A percentile compares a stretch with the other conserved stretches of the same genome.
These are phyloP conservation scores for Clarias pachynema DNA, from an alignment of 2,797 vertebrate genomes.

Conservation along the genomic window DNA sequence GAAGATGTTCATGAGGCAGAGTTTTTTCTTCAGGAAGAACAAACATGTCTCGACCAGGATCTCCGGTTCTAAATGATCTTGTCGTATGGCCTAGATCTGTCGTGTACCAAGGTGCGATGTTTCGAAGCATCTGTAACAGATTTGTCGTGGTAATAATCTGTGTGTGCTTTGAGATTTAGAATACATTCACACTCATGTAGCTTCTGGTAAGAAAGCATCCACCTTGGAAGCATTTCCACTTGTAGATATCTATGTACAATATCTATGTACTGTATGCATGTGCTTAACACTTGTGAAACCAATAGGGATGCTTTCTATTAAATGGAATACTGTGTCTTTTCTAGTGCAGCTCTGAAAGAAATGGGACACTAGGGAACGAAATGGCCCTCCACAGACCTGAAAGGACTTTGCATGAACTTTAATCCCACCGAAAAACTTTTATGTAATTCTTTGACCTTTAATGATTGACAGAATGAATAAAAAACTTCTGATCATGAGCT, in stretches of 20 bases:
- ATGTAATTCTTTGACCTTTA: not conserved
- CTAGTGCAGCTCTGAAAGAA: conserved; percentile 13
- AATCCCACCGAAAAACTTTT: not conserved
- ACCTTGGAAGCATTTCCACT: not conserved
- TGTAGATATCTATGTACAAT: no score
- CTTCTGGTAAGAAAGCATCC: not conserved
- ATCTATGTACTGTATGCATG: not conserved
- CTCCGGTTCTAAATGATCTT: not conserved
- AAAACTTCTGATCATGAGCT: not conserved
- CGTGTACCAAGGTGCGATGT: not conserved
- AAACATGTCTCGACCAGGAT: not conserved
- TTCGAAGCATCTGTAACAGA: not conserved
- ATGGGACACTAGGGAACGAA: not conserved
- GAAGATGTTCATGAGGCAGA: not conserved
- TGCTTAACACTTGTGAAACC: not conserved
- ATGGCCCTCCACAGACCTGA: not conserved
- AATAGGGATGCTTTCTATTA: not conserved
- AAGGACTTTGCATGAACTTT: conserved; percentile 1
- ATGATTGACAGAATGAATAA: not conserved
- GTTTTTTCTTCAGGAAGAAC: not conserved
- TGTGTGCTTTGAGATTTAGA: not conserved
- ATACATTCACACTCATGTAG: not conserved
- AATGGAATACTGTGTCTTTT: conserved; percentile 12
- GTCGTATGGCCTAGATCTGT: not conserved
- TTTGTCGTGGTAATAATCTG: not conserved